Evolutionary conservation across 1,140 invertebrate species (phyloP).

Genomic region (Drosophila arizonae): DNA sequence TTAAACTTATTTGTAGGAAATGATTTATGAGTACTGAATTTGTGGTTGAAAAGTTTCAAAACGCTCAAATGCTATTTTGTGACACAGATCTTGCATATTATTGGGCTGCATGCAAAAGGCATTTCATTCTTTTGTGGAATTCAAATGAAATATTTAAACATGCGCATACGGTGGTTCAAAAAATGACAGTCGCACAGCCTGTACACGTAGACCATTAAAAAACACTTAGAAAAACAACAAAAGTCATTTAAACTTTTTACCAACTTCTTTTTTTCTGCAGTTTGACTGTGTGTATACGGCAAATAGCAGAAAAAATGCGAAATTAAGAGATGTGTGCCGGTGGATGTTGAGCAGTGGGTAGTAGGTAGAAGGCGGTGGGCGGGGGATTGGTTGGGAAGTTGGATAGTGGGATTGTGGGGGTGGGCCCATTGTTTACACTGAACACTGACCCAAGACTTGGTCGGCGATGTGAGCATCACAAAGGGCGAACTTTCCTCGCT

Average conservation of each 20-base stretch:
- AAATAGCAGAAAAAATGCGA: slow-evolving; percentile 64
- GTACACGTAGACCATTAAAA: slow-evolving; percentile 80
- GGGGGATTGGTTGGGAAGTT: background rate
- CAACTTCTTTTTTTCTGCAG: slow-evolving; percentile 56
- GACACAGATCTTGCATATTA: too few relatives aligned
- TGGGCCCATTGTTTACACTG: slow-evolving; percentile 62
- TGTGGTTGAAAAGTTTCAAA: too few relatives aligned
- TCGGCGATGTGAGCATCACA: slow-evolving; percentile 82
- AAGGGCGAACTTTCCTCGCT: slow-evolving; percentile 83
- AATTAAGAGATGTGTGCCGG: slow-evolving; percentile 74
- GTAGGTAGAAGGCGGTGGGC: background rate
- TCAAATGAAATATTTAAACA: slow-evolving; percentile 45
- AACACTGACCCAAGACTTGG: slow-evolving; percentile 78
- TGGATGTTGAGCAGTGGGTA: background rate
- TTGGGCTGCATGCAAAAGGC: background rate
- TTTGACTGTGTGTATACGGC: slow-evolving; percentile 36
- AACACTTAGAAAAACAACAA: slow-evolving; percentile 82
- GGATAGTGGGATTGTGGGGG: slow-evolving; percentile 24
- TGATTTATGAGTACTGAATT: too few relatives aligned
- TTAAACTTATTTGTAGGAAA: too few relatives aligned
- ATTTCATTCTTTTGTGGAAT: slow-evolving; percentile 5
- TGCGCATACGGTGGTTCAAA: slow-evolving; percentile 46
- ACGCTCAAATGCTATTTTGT: too few relatives aligned
- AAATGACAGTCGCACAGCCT: slow-evolving; percentile 39
- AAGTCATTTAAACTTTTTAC: slow-evolving; percentile 80